Percentiles rank a stretch among this genome's conserved stretches.
These are phyloP conservation scores for Microctonus aethiopoides DNA, from an alignment of 2,888 invertebrate genomes.

Conservation along the genomic window DNA sequence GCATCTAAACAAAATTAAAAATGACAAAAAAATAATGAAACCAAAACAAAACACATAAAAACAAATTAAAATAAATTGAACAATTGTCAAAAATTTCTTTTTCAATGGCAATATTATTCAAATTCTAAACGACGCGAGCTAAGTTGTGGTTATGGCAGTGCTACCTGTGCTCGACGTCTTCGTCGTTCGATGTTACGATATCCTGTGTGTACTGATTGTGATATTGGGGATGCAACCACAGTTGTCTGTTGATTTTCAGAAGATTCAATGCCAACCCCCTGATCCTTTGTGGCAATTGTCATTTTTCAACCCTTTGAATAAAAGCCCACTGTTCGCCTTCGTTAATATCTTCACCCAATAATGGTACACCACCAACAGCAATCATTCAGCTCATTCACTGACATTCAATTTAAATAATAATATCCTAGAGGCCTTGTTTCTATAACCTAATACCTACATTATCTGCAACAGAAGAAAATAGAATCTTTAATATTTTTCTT, in stretches of 20 bases:
- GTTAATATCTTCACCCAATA: constrained; percentile 56
- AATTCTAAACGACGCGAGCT: constrained; percentile 8
- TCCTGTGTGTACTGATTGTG: constrained; percentile 1
- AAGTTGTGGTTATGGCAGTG: background rate
- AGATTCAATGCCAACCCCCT: constrained; percentile 72
- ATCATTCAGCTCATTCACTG: constrained; percentile 64
- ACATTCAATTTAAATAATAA: constrained; percentile 60
- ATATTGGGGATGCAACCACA: constrained; percentile 51
- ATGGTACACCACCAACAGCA: constrained; percentile 58
- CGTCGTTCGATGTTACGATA: background rate
- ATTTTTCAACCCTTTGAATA: constrained; percentile 62
- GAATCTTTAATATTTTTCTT: background rate
- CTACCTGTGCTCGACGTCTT: constrained; percentile 8
- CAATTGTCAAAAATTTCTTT: background rate
- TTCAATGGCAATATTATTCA: background rate
- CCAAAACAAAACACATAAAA: background rate
- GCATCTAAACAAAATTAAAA: constrained; percentile 54
- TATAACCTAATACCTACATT: constrained; percentile 65
- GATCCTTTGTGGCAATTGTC: constrained; percentile 75
- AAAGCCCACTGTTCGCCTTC: constrained; percentile 37
- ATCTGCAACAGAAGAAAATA: constrained; percentile 60
- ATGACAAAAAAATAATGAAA: constrained; percentile 6
- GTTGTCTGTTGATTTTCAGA: constrained; percentile 68
- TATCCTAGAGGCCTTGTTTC: constrained; percentile 64
- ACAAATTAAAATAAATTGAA: background rate